phyloP scores from a whole-genome alignment of 2,113 vertebrate genomes.

The Nicator chloris region DNA sequence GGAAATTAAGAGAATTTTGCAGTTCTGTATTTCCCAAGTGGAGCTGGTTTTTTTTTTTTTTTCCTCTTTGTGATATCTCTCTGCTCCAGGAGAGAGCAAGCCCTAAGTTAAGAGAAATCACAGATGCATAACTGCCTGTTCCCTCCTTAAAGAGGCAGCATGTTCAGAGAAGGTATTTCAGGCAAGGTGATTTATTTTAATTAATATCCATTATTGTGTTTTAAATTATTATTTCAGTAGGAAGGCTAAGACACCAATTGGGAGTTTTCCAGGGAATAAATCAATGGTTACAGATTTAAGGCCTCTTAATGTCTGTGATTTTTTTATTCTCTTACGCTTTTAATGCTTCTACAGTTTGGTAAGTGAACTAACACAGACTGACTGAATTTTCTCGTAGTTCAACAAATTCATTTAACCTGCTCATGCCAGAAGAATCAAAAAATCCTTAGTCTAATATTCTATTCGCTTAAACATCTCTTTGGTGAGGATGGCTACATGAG shows the following conservation, averaged over 20 bases:
- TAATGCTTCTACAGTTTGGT: neutral
- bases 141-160: neutral
- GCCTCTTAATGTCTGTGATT: neutral
- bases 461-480: neutral
- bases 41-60: neutral
- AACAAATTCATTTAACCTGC: neutral
- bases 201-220: neutral
- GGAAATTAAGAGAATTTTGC: neutral
- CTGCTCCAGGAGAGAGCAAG: neutral
- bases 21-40: neutral
- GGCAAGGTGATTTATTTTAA: neutral
- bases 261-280: constrained; percentile 9
- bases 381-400: neutral
- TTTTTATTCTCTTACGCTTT: neutral
- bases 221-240: constrained; percentile 4
- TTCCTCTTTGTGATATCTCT: neutral
- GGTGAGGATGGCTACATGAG: neutral
- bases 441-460: neutral
- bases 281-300: constrained; percentile 19
- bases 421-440: neutral
- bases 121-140: neutral
- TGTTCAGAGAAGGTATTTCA: neutral
- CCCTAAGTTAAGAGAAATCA: neutral
- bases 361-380: neutral
- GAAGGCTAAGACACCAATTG: neutral